Percentiles rank a stretch among this genome's conserved stretches.
These are phyloP conservation scores for Esox lucius DNA, from an alignment of 2,797 vertebrate species.

Conservation along the genomic window DNA sequence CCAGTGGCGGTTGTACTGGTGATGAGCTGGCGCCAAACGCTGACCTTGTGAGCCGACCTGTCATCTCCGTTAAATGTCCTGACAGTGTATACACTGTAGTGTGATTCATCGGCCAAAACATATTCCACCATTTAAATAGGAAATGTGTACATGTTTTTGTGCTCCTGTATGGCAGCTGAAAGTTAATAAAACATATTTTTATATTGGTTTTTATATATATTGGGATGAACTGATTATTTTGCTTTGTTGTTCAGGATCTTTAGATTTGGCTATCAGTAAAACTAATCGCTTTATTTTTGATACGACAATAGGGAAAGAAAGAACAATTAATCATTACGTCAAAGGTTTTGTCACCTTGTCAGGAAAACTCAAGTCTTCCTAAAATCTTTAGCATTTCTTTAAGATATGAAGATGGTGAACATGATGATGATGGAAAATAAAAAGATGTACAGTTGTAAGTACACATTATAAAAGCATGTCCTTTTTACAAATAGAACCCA, in stretches of 20 bases:
- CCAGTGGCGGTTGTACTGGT: not conserved
- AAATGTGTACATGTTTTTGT: conserved; percentile 11
- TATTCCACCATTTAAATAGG: not conserved
- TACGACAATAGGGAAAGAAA: too few relatives aligned
- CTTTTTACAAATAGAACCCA: too few relatives aligned
- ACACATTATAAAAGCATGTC: too few relatives aligned
- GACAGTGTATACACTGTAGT: conserved; percentile 11
- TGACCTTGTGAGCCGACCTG: not conserved
- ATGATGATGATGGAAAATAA: too few relatives aligned
- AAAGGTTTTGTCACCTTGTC: too few relatives aligned
- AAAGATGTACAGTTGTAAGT: too few relatives aligned
- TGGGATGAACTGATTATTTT: not conserved
- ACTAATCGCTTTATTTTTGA: too few relatives aligned
- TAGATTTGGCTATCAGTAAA: too few relatives aligned
- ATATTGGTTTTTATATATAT: not conserved
- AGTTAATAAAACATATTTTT: conserved; percentile 21
- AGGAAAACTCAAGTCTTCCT: too few relatives aligned
- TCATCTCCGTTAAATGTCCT: not conserved
- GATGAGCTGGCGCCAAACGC: not conserved
- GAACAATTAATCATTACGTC: too few relatives aligned
- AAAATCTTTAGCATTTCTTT: too few relatives aligned
- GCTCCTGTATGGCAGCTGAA: conserved; percentile 39
- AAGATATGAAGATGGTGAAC: too few relatives aligned
- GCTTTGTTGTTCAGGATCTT: not conserved
- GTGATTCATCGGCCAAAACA: conserved; percentile 4